phyloP scores from a whole-genome alignment of 2,113 vertebrate species.

The Meleagris gallopavo region DNA sequence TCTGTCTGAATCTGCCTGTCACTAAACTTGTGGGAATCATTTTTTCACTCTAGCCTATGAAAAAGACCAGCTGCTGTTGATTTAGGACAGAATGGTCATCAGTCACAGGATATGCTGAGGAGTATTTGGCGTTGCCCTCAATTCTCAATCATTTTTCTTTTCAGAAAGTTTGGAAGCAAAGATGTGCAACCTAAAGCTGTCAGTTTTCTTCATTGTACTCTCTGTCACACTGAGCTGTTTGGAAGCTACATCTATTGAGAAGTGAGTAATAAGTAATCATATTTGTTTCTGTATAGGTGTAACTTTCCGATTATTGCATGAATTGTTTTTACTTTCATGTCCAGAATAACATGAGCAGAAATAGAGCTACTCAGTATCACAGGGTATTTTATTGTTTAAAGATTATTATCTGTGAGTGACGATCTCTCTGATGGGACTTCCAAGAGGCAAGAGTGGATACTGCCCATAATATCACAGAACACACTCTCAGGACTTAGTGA shows the following conservation, averaged over 20 bases:
- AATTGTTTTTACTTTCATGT: neutral
- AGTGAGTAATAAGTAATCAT: slow-evolving; percentile 75
- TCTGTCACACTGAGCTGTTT: slow-evolving; percentile 79
- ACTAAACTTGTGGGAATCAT: neutral
- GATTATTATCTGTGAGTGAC: slow-evolving; percentile 31
- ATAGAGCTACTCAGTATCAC: neutral
- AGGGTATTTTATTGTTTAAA: slow-evolving; percentile 36
- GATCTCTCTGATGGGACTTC: slow-evolving; percentile 68
- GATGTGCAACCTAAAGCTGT: slow-evolving; percentile 83
- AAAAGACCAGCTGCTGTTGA: neutral
- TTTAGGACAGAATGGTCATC: neutral
- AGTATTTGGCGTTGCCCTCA: slow-evolving; percentile 7
- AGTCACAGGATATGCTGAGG: neutral
- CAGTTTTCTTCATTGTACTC: slow-evolving; percentile 78
- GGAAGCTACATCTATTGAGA: slow-evolving; percentile 81
- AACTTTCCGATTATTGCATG: neutral
- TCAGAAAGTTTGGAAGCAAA: slow-evolving; percentile 59
- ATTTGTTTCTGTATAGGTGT: neutral
- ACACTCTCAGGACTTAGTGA: slow-evolving; percentile 66
- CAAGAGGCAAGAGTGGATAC: slow-evolving; percentile 74
- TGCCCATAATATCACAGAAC: slow-evolving; percentile 72
- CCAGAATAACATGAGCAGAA: neutral
- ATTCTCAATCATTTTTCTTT: slow-evolving; percentile 51
- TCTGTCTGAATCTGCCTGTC: neutral
- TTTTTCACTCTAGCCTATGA: neutral